Base-by-base conservation (phyloP, 64 coral and sea anemone genomes). In the Stichodactyla helianthus region DNA sequence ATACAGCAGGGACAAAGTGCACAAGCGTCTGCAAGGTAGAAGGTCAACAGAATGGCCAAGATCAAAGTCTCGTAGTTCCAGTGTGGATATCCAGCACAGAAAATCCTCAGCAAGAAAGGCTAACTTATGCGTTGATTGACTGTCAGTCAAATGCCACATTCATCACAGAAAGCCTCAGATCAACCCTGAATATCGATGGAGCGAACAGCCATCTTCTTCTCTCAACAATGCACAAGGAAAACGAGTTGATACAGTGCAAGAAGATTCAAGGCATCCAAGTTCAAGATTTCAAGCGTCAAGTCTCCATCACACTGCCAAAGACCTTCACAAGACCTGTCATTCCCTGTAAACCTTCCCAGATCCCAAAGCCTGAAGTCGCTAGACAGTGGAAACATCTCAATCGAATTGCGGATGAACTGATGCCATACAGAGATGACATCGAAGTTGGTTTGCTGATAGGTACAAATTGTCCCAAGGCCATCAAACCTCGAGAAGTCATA, bases 131-230 rank as follows among this genome's bases (percentile, higher is more conserved):
- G 31, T 52, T 83, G 51, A 44, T 84, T 5, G 79, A 92, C 79
- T 78, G 56, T 55, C 86, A 92, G 54, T 84, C 86, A 44, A 88
- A 93, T 68, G 91, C 91, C 26, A 88, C 86, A 52, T 93, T 93
- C 28, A 85, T 93, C 70, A 93, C 82, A 35, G 91, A 93, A 77
- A 67, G 59, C 57, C 61, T 85, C 78, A 79, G 19, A 51, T 60
- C 68, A 62, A 56, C 50, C 20, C 86, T 92, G 78, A 60, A 79
- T 10, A 80, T 85, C 6, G 86, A 92, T 5, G 85, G 90, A 13
- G 85, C 87, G 77, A 17, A 88, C 53, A 87, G 67, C 54, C 5
- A 87, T 17, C 53, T n/a, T n/a, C n/a, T n/a, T n/a, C n/a, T n/a
- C n/a, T n/a, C n/a, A n/a, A n/a, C n/a, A n/a, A n/a, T n/a, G n/a